Conservation (phyloP, 2,113 vertebrate species). For the Muntiacus reevesi region DNA sequence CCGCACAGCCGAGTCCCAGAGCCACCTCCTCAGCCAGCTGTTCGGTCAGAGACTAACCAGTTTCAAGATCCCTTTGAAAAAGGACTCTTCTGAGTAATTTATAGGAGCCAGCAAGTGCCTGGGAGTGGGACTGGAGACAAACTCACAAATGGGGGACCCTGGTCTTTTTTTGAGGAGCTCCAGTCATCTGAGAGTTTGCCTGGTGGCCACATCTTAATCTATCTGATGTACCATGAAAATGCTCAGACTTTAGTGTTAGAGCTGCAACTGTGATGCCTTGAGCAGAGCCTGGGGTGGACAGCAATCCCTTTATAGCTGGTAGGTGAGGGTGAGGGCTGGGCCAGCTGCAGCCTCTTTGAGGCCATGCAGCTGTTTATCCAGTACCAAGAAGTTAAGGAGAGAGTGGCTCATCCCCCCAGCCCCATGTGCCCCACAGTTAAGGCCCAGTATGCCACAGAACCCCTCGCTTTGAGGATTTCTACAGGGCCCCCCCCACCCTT, state of each 20-base stretch:
- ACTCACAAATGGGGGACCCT: conserved; percentile 76
- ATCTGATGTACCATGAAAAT: conserved; percentile 86
- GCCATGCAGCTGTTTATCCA: conserved; percentile 84
- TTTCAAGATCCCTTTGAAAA: conserved; percentile 98
- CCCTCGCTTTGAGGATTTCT: conserved; percentile 67
- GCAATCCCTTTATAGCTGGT: conserved; percentile 80
- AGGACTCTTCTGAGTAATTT: conserved; percentile 92
- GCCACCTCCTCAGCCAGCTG: conserved; percentile 95
- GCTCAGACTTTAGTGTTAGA: conserved; percentile 84
- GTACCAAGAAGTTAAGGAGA: conserved; percentile 88
- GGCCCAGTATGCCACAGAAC: conserved; percentile 74
- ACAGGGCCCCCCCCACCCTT: conserved; percentile 61
- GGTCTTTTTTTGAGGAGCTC: conserved; percentile 80
- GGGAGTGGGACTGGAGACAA: not conserved
- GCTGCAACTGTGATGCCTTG: conserved; percentile 82
- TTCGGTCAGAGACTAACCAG: conserved; percentile 98
- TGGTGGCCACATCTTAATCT: conserved; percentile 88
- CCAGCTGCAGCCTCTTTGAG: conserved; percentile 82
- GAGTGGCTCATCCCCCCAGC: conserved; percentile 59
- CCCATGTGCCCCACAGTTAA: conserved; percentile 82
- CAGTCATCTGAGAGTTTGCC: conserved; percentile 87
- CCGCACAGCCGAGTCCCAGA: conserved; percentile 95
- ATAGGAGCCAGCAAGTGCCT: conserved; percentile 76
- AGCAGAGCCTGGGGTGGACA: conserved; percentile 81
- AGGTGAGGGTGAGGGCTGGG: conserved; percentile 77